Evolutionary conservation across 2,113 vertebrate genomes (phyloP).

Genomic region (Coreoperca whiteheadi): DNA sequence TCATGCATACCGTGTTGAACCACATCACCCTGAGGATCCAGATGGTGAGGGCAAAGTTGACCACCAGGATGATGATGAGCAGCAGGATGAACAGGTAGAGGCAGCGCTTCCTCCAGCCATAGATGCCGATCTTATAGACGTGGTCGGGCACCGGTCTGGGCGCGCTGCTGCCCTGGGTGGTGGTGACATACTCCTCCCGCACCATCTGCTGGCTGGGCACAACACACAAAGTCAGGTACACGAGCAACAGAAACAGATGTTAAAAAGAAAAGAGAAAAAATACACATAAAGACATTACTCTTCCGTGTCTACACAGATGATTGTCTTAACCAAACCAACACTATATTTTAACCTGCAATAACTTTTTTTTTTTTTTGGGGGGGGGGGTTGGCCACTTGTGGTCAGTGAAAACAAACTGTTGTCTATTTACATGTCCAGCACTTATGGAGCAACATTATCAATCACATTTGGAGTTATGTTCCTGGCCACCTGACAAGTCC

Average conservation of each 20-base stretch:
- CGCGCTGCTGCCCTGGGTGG: conserved; percentile 85
- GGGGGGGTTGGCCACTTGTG: not conserved
- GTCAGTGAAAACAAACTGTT: not conserved
- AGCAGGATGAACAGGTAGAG: conserved; percentile 97
- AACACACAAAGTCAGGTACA: not conserved
- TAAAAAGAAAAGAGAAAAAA: not conserved
- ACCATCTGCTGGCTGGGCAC: conserved; percentile 88
- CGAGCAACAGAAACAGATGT: conserved; percentile 2
- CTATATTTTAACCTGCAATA: not conserved
- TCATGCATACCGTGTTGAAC: conserved; percentile 93
- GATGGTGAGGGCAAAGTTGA: conserved; percentile 95
- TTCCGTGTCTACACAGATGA: not conserved
- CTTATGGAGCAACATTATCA: not conserved
- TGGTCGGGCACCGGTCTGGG: conserved; percentile 85
- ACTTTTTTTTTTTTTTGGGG: not conserved
- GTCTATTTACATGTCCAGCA: not conserved
- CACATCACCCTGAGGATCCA: conserved; percentile 99
- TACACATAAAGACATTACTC: not conserved
- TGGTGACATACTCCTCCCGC: conserved; percentile 91
- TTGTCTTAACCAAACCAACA: not conserved
- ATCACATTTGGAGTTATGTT: not conserved
- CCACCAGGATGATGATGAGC: conserved; percentile 91
- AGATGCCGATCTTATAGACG: conserved; percentile 95
- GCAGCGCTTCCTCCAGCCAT: conserved; percentile 98
- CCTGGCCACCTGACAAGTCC: not conserved